Percentiles rank a stretch among this genome's conserved stretches.
phyloP scores from a whole-genome alignment of 2,113 vertebrate genomes.

The Boulengeromyrus knoepffleri region DNA sequence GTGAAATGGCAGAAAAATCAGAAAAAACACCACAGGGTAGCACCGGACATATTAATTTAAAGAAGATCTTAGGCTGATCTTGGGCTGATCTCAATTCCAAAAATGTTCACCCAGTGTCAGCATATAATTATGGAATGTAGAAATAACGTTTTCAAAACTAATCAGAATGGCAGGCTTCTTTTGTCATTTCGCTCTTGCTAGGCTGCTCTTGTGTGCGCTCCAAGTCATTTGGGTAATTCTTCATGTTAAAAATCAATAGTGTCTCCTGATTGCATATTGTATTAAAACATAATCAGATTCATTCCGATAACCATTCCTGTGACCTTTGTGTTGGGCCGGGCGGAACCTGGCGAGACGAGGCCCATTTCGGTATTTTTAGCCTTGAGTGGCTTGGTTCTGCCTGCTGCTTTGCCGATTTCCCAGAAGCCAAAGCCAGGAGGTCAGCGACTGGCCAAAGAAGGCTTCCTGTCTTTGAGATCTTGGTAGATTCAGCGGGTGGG shows the following conservation, averaged over 20 bases:
- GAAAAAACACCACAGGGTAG: not conserved
- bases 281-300: conserved; percentile 63
- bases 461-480: not conserved
- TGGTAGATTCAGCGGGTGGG: not conserved
- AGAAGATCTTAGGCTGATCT: not conserved
- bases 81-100: not conserved
- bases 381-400: not conserved
- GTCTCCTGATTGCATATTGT: conserved; percentile 58
- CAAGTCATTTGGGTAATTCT: conserved; percentile 50
- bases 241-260: conserved; percentile 52
- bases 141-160: conserved; percentile 12
- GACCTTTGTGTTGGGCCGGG: conserved; percentile 48
- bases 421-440: not conserved
- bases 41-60: not conserved
- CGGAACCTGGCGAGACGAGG: not conserved
- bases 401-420: not conserved
- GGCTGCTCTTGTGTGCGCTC: conserved; percentile 41
- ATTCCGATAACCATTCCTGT: conserved; percentile 49
- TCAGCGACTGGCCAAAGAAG: not conserved
- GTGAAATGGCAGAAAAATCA: not conserved
- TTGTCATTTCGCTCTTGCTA: conserved; percentile 42
- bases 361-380: not conserved
- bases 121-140: not conserved
- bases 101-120: not conserved
- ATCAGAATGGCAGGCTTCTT: conserved; percentile 5